Percentiles rank a stretch among this genome's conserved stretches.
Conservation (phyloP, 2,797 vertebrate species). For the Gambusia yucatana region DNA sequence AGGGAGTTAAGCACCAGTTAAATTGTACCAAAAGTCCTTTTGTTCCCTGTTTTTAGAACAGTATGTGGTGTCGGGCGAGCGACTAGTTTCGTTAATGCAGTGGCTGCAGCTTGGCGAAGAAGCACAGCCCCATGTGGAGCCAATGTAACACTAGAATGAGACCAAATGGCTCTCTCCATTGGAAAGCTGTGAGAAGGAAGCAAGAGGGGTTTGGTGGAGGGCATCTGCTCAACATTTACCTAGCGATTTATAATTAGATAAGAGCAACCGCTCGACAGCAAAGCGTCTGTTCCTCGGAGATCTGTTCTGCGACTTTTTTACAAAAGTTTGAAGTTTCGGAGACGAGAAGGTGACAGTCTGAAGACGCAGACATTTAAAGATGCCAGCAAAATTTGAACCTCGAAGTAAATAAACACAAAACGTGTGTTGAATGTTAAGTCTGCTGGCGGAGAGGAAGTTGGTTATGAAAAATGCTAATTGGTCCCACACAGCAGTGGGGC, state of each 20-base stretch:
- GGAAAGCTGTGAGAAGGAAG: slow-evolving; percentile 64
- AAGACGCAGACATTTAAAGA: slow-evolving; percentile 67
- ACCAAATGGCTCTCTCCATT: slow-evolving; percentile 81
- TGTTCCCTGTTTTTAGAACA: slow-evolving; percentile 57
- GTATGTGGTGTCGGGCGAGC: slow-evolving; percentile 49
- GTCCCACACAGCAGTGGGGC: slow-evolving; percentile 61
- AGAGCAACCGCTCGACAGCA: slow-evolving; percentile 76
- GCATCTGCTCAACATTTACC: slow-evolving; percentile 83
- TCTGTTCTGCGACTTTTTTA: slow-evolving; percentile 59
- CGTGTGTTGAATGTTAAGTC: slow-evolving; percentile 62
- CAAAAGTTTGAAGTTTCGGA: slow-evolving; percentile 63
- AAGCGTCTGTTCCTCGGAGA: slow-evolving; percentile 70
- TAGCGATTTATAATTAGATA: slow-evolving; percentile 83
- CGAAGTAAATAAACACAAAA: slow-evolving; percentile 67
- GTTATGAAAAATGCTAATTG: slow-evolving; percentile 74
- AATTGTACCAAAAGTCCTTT: slow-evolving; percentile 59
- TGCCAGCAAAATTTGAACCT: slow-evolving; percentile 72
- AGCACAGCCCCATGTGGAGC: slow-evolving; percentile 71
- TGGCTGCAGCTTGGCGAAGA: slow-evolving; percentile 70
- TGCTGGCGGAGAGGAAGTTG: slow-evolving; percentile 45
- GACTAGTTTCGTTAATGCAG: slow-evolving; percentile 77
- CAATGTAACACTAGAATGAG: slow-evolving; percentile 76
- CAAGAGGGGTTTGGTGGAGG: slow-evolving; percentile 55
- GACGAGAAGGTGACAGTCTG: slow-evolving; percentile 47
- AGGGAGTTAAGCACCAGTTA: slow-evolving; percentile 42